Evolutionary conservation across 2,113 vertebrate genomes (phyloP), one percentile per base, ranked within the genome.

Genomic region (Nestor notabilis): DNA sequence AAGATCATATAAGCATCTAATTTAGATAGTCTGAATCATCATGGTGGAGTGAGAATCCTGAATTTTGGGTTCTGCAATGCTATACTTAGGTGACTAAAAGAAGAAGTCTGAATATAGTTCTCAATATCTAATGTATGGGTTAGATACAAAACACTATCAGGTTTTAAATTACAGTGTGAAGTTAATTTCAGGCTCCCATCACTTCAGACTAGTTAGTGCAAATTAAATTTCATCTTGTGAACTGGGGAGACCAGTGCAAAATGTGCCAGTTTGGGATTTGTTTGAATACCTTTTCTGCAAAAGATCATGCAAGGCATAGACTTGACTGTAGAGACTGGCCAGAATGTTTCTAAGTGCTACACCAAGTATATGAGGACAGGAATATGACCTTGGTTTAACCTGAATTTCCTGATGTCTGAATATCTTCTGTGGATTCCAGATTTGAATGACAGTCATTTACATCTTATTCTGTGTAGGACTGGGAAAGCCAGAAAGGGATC

Each of bases 1-100:
- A 86, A 61, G 75, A 92, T 64, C 72, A 70, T 14, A 39, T 10
- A 71, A 90, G 2, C 33, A 49, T 87, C 43, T 89, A 78, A 89
- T 84, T 92, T 81, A 63, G 76, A 74, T 29, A 83, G 27, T 87
- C 68, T 89, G 93, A 90, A 86, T 92, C 89, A 96, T 5, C 1
- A 77, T 75, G 46, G 33, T 83, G 64, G 50, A 47, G 89, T 14
- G 52, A 93, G 76, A 90, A 89, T 55, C 33, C 60, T 87, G 86
- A 94, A 93, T 92, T 94, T 89, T 92, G 71, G 94, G 43, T 91
- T 39, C 68, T 92, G 64, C 60, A 83, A 49, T 27, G 68, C 72
- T 86, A 35, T 69, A 39, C 39, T 96, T 81, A 89, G 60, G 47
- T 92, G 50, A 71, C 87, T 95, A 92, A 96, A 95, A 96, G 56